These are phyloP conservation scores for Drosophila neutralis DNA, from an alignment of 2,888 invertebrate species.

Conservation along the genomic window DNA sequence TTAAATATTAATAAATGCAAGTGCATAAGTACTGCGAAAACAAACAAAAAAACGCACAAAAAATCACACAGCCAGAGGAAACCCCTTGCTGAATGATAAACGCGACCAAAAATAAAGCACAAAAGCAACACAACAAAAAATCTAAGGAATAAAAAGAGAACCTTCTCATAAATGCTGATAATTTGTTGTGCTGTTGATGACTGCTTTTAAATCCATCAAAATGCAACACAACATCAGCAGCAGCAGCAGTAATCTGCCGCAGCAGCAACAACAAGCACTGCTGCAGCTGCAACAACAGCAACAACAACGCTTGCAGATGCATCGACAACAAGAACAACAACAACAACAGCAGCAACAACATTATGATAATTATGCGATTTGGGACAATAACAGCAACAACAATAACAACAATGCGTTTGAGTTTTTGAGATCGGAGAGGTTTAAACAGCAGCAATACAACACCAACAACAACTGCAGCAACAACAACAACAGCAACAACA, in stretches of 20 bases:
- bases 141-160: constrained; percentile 28
- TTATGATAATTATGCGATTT: constrained; percentile 53
- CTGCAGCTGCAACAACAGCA: constrained; percentile 44
- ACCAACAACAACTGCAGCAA: constrained; percentile 44
- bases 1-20: constrained; percentile 2
- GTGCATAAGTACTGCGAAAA: background rate
- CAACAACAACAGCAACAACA: constrained; percentile 45
- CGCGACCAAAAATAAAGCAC: constrained; percentile 34
- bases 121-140: constrained; percentile 8
- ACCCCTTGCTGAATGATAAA: constrained; percentile 20
- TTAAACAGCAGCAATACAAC: constrained; percentile 56
- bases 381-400: constrained; percentile 53
- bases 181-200: constrained; percentile 71
- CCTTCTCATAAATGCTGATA: constrained; percentile 70
- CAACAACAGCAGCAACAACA: constrained; percentile 45
- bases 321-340: constrained; percentile 43
- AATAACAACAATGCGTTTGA: constrained; percentile 36
- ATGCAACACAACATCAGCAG: constrained; percentile 65
- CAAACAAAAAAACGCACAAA: background rate
- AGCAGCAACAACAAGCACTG: constrained; percentile 49
- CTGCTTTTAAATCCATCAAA: constrained; percentile 67
- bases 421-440: background rate
- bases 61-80: constrained; percentile 31
- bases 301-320: constrained; percentile 22
- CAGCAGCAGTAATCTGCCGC: constrained; percentile 37